These are phyloP conservation scores for Hesperia comma DNA, from an alignment of 2,888 invertebrate species.

Conservation along the genomic window DNA sequence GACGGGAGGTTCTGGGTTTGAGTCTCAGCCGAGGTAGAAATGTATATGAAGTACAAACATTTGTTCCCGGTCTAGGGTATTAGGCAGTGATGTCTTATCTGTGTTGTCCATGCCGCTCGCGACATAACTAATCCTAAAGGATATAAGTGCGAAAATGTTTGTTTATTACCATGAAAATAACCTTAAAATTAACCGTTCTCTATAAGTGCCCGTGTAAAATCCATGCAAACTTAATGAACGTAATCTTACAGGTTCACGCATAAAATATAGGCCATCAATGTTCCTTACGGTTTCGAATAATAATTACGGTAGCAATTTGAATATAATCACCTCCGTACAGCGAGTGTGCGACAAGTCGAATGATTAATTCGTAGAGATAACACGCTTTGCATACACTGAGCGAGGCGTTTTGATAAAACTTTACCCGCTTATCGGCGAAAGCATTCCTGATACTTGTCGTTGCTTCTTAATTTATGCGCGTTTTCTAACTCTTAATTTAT, in stretches of 20 bases:
- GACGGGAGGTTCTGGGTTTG: no score
- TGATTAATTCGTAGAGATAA: slow-evolving; percentile 73
- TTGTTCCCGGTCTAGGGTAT: no score
- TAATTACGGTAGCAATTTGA: slow-evolving; percentile 66
- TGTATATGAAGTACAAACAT: no score
- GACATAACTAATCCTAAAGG: no score
- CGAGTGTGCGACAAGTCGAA: slow-evolving; percentile 62
- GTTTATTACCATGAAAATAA: no score
- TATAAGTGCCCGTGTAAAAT: no score
- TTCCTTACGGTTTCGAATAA: slow-evolving; percentile 41
- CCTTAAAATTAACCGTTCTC: no score
- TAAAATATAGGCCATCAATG: slow-evolving; percentile 17
- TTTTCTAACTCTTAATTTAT: slow-evolving; percentile 26
- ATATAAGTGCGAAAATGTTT: no score
- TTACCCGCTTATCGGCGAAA: slow-evolving; percentile 17
- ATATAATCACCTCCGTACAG: slow-evolving; percentile 65
- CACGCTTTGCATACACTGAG: slow-evolving; percentile 41
- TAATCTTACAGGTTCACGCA: background rate
- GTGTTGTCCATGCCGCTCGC: no score
- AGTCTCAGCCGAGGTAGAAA: no score
- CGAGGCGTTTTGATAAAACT: slow-evolving; percentile 39
- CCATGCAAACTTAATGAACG: no score
- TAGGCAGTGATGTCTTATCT: no score
- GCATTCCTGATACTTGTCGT: slow-evolving; percentile 9
- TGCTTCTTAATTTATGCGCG: slow-evolving; percentile 22